Percentiles rank a stretch among this genome's conserved stretches.
phyloP scores from a whole-genome alignment of 2,888 invertebrate species.

The Euproctis similis region DNA sequence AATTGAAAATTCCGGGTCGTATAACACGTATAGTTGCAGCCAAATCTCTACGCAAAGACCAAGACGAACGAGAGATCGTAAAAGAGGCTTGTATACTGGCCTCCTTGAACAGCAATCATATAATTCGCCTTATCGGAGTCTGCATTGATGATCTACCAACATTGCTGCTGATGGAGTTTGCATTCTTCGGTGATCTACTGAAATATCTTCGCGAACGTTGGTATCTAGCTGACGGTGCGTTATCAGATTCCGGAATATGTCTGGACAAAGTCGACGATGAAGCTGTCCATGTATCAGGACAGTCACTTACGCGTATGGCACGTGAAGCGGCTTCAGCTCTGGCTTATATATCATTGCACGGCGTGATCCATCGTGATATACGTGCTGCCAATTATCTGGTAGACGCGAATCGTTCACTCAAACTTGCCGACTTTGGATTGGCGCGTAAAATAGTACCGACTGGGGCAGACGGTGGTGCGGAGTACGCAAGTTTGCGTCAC shows the following conservation, averaged over 20 bases:
- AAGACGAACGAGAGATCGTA: conserved; percentile 82
- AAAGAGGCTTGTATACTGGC: conserved; percentile 94
- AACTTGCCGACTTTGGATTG: conserved; percentile 92
- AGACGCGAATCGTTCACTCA: conserved; percentile 81
- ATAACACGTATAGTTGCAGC: conserved; percentile 81
- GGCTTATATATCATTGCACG: conserved; percentile 43
- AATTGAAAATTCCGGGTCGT: conserved; percentile 29
- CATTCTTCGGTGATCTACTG: conserved; percentile 91
- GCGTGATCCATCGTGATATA: conserved; percentile 78
- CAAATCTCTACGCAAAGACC: conserved; percentile 86
- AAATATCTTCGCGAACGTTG: conserved; percentile 83
- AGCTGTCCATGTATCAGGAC: conserved; percentile 32
- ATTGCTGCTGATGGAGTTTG: conserved; percentile 92
- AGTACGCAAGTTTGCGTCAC: conserved; percentile 87
- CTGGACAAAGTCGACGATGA: conserved; percentile 53
- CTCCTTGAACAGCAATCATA: conserved; percentile 87
- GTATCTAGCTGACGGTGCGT: conserved; percentile 79
- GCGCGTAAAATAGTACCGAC: conserved; percentile 87
- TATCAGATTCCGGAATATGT: conserved; percentile 17
- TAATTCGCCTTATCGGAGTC: conserved; percentile 87
- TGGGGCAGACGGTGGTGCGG: conserved; percentile 79
- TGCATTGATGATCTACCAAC: conserved; percentile 85
- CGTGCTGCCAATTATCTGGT: conserved; percentile 86
- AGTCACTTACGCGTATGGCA: conserved; percentile 39
- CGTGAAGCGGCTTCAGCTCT: conserved; percentile 38